Evolutionary conservation across 2,888 invertebrate species (phyloP), one percentile per base, ranked within the genome.

Genomic region (Atrina japonica): DNA sequence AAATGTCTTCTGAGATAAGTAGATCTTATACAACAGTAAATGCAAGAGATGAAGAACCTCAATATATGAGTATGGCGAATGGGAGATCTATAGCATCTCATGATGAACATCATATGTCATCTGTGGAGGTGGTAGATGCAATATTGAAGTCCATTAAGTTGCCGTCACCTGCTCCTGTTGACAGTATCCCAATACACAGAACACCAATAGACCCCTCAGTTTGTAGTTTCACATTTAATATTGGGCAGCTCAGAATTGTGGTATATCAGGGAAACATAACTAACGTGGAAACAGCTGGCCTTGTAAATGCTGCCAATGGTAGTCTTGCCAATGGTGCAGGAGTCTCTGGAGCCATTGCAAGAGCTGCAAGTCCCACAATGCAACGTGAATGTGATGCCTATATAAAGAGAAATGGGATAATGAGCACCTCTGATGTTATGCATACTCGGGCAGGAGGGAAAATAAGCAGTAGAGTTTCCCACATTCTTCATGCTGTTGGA

Each of bases 401-500:
- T 65, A 64, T 81, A 14, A 55, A 21, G n/a, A 64, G 61, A n/a
- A 6, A 75, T 59, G 83, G 83, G 3, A 40, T 30, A 2, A 43
- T 78, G 16, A 55, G 59, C 11, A 76, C 73, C 23, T 53, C 70
- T 11, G 69, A 76, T n/a, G 82, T 84, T 9, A 82, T 83, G 73
- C 78, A 81, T 25, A 84, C 84, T 2, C 68, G 71, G 23, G 78
- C 82, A 9, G 82, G 80, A 43, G 83, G 84, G 1, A 66, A 71
- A 7, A 53, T 84, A 14, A 70, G 66, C 64, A 30, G 41, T 0
- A 70, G 69, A 21, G 77, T 83, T 21, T 75, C 75, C 11, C 75
- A 78, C 43, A 68, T 84, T 7, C 27, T 84, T 7, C 84, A 84
- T 68, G 77, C 84, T 18, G 84, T 84, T 5, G 84, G 84, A 18